Evolutionary conservation across 2,797 vertebrate genomes (phyloP).

Genomic region (Limnodromus scolopaceus): DNA sequence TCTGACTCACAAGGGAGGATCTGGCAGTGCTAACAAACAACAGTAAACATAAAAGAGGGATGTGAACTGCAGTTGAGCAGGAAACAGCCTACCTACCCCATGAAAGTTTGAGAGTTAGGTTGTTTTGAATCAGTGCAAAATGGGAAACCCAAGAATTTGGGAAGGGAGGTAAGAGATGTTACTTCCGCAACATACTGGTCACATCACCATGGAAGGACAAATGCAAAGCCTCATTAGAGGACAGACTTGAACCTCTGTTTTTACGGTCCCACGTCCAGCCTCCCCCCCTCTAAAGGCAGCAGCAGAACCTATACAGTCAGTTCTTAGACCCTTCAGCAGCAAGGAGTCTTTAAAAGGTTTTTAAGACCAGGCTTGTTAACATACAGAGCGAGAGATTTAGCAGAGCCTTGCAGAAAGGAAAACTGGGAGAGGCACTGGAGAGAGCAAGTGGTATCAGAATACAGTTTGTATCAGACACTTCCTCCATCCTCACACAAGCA

Average conservation of each 20-base stretch:
- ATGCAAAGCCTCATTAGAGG: not conserved
- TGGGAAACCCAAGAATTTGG: not conserved
- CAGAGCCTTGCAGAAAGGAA: not conserved
- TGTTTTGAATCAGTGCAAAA: not conserved
- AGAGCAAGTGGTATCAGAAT: not conserved
- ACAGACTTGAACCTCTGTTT: not conserved
- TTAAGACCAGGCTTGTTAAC: not conserved
- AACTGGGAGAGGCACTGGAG: not conserved
- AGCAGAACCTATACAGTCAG: not conserved
- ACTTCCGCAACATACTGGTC: not conserved
- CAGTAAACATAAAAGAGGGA: not conserved
- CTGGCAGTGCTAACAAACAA: not conserved
- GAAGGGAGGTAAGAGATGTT: not conserved
- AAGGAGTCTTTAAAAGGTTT: not conserved
- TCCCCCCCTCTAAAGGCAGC: not conserved
- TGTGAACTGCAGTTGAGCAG: not conserved
- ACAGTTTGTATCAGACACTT: not conserved
- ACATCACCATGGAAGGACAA: not conserved
- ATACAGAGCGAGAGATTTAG: not conserved
- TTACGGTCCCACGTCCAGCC: not conserved
- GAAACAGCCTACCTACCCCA: not conserved
- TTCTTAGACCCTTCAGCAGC: not conserved
- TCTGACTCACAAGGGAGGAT: not conserved
- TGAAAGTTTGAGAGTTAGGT: not conserved
- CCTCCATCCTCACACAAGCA: not conserved